Conservation (phyloP, 2,113 vertebrate genomes). For the Clupea harengus region DNA sequence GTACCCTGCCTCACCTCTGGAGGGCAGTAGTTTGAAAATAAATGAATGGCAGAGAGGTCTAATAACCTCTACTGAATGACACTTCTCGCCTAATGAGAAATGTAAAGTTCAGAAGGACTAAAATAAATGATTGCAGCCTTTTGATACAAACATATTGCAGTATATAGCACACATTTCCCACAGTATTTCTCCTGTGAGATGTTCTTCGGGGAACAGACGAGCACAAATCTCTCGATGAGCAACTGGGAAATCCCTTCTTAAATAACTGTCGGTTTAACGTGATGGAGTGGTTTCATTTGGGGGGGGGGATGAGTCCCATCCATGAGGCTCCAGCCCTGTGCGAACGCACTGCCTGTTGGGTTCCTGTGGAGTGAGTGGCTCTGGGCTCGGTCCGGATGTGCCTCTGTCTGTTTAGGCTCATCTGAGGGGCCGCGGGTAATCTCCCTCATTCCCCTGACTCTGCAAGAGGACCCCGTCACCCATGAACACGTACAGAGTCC, state of each 20-base stretch:
- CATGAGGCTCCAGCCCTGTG: background rate
- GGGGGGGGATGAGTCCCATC: background rate
- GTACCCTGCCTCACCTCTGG: constrained; percentile 27
- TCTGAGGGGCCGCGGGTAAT: background rate
- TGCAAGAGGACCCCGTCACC: background rate
- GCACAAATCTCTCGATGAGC: background rate
- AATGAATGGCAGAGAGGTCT: background rate
- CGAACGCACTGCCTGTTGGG: background rate
- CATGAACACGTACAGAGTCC: background rate
- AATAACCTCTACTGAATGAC: background rate
- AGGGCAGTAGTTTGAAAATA: constrained; percentile 28
- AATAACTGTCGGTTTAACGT: background rate
- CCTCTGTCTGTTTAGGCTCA: background rate
- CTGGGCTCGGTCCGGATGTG: background rate
- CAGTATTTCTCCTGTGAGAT: background rate
- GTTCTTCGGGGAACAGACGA: background rate
- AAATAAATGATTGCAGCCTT: background rate
- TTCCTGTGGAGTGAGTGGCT: background rate
- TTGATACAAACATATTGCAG: background rate
- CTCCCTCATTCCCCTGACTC: background rate
- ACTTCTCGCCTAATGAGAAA: too few species aligned
- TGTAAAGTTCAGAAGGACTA: background rate
- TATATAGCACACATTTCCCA: background rate
- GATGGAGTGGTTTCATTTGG: background rate
- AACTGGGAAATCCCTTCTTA: background rate